phyloP scores from a whole-genome alignment of 1,140 invertebrate genomes.

The Babylonia areolata region DNA sequence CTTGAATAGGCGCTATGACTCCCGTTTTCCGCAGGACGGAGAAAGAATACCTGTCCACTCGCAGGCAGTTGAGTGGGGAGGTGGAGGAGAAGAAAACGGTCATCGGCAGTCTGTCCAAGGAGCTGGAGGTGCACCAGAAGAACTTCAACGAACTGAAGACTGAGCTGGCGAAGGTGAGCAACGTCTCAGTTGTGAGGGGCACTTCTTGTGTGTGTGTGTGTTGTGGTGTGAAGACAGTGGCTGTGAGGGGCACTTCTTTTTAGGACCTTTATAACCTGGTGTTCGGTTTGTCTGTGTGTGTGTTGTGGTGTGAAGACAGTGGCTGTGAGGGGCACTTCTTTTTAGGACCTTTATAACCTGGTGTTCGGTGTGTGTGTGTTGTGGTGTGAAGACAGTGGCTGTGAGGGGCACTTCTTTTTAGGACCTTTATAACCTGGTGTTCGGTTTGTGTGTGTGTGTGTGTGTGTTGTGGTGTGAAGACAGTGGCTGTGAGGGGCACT shows the following conservation, averaged over 20 bases:
- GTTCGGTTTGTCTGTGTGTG: no score
- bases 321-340: not conserved
- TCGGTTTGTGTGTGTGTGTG: no score
- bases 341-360: no score
- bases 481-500: not conserved
- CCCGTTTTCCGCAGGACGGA: slow-evolving; percentile 67
- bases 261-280: not conserved
- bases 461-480: no score
- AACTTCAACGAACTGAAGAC: slow-evolving; percentile 74
- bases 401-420: not conserved
- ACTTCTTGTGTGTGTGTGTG: no score
- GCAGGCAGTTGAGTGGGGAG: slow-evolving; percentile 65
- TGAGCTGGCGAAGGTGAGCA: slow-evolving; percentile 69
- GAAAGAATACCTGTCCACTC: slow-evolving; percentile 65
- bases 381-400: not conserved
- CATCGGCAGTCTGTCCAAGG: slow-evolving; percentile 69
- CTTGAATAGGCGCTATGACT: no score
- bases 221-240: not conserved
- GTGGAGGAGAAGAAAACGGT: slow-evolving; percentile 71
- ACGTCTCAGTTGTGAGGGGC: not conserved
- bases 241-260: not conserved
- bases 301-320: no score
- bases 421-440: not conserved
- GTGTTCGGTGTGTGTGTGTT: no score
- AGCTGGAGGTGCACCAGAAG: slow-evolving; percentile 72